Evolutionary conservation across 2,113 vertebrate species (phyloP).

Genomic region (Mastomys natalensis): DNA sequence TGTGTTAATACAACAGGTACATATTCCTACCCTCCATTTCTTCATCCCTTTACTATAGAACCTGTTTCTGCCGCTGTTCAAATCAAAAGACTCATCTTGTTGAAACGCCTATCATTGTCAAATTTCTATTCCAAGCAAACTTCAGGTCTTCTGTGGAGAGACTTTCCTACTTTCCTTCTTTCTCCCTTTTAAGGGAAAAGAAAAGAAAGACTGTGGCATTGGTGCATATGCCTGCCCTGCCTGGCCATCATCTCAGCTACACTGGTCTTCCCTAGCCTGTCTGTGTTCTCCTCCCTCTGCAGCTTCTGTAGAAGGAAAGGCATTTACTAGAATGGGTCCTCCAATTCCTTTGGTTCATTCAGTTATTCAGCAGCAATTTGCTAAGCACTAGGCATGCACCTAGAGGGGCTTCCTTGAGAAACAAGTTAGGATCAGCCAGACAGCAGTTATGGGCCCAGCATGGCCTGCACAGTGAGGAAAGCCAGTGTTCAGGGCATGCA

Average conservation of each 20-base stretch:
- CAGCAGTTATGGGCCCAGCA: background rate
- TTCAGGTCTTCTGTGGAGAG: background rate
- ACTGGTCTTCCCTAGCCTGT: background rate
- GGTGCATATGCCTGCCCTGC: background rate
- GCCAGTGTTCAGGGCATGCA: background rate
- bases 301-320: background rate
- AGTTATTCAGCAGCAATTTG: slow-evolving; percentile 20
- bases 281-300: background rate
- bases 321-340: background rate
- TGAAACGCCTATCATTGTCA: background rate
- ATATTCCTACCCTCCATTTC: background rate
- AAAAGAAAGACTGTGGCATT: background rate
- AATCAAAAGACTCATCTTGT: background rate
- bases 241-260: background rate
- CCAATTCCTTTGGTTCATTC: slow-evolving; percentile 16
- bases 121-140: background rate
- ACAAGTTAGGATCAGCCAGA: background rate
- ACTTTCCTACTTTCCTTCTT: background rate
- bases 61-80: background rate
- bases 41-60: background rate
- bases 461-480: background rate
- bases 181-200: slow-evolving; percentile 30
- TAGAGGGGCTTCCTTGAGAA: background rate
- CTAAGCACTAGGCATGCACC: background rate
- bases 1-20: background rate